These are phyloP conservation scores for Cossypha dichroa DNA, from an alignment of 2,797 vertebrate genomes.

Conservation along the genomic window DNA sequence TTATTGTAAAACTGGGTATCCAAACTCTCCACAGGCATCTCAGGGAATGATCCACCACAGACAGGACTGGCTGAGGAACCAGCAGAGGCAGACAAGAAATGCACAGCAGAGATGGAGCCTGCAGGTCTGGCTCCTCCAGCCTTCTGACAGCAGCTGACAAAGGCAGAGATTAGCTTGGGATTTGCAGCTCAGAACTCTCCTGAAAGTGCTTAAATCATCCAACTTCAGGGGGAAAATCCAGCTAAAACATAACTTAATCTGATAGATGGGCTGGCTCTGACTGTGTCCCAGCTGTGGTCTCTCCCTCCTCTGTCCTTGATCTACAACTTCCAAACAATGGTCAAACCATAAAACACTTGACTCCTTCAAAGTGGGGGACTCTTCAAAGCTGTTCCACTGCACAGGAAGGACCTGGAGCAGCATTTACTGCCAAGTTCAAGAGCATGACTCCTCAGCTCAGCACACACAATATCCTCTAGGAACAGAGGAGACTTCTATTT, in stretches of 20 bases:
- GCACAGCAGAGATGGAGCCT: background rate
- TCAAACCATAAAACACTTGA: background rate
- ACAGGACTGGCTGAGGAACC: background rate
- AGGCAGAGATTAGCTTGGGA: background rate
- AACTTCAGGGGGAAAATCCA: background rate
- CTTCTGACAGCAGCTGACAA: background rate
- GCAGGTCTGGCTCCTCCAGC: background rate
- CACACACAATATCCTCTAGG: background rate
- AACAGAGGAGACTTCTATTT: background rate
- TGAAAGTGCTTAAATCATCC: background rate
- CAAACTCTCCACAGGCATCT: background rate
- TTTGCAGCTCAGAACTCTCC: background rate
- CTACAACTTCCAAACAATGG: background rate
- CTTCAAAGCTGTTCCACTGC: background rate
- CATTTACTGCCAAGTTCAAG: background rate
- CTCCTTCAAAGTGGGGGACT: background rate
- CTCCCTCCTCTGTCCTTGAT: background rate
- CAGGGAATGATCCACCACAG: background rate
- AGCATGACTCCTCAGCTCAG: background rate
- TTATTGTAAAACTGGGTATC: background rate
- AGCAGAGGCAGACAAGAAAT: background rate
- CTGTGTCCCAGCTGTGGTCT: background rate
- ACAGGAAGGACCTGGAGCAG: background rate
- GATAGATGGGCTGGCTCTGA: background rate
- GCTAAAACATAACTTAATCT: background rate